Base-by-base conservation (phyloP, 2,113 vertebrate species). In the Athene noctua region DNA sequence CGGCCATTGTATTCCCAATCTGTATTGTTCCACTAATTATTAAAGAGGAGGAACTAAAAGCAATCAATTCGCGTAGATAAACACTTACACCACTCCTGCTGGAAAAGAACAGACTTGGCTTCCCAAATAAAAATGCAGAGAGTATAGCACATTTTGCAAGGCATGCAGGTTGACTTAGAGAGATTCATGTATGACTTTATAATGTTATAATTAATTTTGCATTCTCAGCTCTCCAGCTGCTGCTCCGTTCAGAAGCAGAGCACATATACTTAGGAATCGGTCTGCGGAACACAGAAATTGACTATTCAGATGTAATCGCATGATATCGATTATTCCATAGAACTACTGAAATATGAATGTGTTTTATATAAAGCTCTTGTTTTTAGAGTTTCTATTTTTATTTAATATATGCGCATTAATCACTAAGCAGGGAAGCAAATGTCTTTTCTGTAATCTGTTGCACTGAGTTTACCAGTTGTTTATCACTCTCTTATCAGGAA, bases 401-500 rank as follows among this genome's bases (percentile, higher is more conserved):
- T 96, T 71, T 96, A 90, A 94, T 96, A 49, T 80, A 93, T 97
- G 93, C 88, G 73, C 88, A 97, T 96, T 90, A 85, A 93, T 95
- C 85, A 95, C 61, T 27, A 72, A 80, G 72, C 67, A 94, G 77
- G 86, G 62, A 96, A 94, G 80, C 73, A 94, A 89, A 89, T 74
- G 59, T 94, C 63, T 81, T 80, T 89, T 82, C 44, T 78, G n/a
- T 93, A 38, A 81, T 78, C 83, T 91, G 49, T 94, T 97, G 68
- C 84, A 80, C 49, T 59, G 66, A 95, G 80, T 97, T 96, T 95
- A 85, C 72, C 86, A 65, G 82, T 92, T 49, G 30, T 96, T 96
- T 96, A 96, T 97, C 94, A 93, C 82, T 81, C 73, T 88, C 59
- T 93, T 97, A 96, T 95, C 97, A 96, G 94, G 89, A 96, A 96